A percentile compares a stretch with the other conserved stretches of the same genome.
These are phyloP conservation scores for Emydura subglobosa DNA, from an alignment of 2,113 vertebrate genomes.

Conservation along the genomic window DNA sequence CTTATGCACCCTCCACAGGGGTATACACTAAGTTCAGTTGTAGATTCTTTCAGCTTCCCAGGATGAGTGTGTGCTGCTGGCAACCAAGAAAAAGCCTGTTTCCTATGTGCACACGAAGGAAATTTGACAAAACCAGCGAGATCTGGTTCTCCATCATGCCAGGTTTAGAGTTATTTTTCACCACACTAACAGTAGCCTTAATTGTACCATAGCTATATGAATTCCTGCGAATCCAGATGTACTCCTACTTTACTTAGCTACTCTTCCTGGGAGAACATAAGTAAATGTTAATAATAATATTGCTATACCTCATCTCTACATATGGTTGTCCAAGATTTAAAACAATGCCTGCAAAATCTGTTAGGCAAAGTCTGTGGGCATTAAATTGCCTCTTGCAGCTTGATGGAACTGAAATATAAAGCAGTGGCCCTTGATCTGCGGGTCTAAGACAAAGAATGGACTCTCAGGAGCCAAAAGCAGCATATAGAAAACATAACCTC, in stretches of 20 bases:
- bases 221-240: neutral
- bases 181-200: neutral
- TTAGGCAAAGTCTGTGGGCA: neutral
- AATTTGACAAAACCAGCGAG: neutral
- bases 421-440: too few relatives aligned
- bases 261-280: neutral
- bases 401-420: too few relatives aligned
- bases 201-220: neutral
- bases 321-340: neutral
- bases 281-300: neutral
- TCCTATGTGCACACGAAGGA: neutral
- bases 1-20: neutral
- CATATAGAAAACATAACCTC: too few relatives aligned
- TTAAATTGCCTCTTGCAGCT: too few relatives aligned
- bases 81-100: neutral
- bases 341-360: neutral
- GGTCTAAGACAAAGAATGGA: too few relatives aligned
- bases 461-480: too few relatives aligned
- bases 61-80: neutral
- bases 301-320: neutral
- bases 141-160: neutral
- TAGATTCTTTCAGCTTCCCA: rapidly evolving
- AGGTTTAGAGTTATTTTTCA: neutral
- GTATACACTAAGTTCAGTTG: neutral
- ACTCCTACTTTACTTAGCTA: neutral